Conservation (phyloP, 30 jellyfish, hydroid and myxozoan species). For the Turritopsis rubra region DNA sequence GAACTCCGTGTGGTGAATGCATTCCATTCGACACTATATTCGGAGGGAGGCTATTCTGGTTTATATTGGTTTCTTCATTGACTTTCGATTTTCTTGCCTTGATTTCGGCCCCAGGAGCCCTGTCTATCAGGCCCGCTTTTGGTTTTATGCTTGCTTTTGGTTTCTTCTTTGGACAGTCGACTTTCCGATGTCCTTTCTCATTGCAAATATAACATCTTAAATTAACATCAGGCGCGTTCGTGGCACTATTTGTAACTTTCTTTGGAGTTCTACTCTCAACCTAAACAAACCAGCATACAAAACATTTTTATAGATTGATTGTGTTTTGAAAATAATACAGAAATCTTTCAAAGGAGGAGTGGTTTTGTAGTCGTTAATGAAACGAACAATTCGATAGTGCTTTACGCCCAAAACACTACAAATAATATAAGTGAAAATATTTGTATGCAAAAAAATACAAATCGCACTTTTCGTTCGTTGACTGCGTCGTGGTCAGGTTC, state of each 20-base stretch:
- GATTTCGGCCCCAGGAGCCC: background rate
- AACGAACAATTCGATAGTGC: background rate
- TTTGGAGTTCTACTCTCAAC: background rate
- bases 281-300: no score
- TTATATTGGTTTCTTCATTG: background rate
- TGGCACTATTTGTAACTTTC: background rate
- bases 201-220: slow-evolving; percentile 30
- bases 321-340: no score
- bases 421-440: background rate
- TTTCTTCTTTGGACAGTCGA: slow-evolving; percentile 36
- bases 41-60: no score
- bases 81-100: background rate
- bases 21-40: background rate
- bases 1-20: background rate
- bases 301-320: no score
- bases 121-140: slow-evolving; percentile 4
- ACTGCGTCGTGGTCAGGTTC: background rate
- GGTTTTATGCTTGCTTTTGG: background rate
- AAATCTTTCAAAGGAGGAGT: no score
- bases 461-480: background rate
- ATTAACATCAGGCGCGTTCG: background rate
- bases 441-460: background rate
- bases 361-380: no score
- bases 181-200: slow-evolving; percentile 32
- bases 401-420: background rate